phyloP scores from a whole-genome alignment of 1,140 invertebrate species.

The Acyrthosiphon pisum region DNA sequence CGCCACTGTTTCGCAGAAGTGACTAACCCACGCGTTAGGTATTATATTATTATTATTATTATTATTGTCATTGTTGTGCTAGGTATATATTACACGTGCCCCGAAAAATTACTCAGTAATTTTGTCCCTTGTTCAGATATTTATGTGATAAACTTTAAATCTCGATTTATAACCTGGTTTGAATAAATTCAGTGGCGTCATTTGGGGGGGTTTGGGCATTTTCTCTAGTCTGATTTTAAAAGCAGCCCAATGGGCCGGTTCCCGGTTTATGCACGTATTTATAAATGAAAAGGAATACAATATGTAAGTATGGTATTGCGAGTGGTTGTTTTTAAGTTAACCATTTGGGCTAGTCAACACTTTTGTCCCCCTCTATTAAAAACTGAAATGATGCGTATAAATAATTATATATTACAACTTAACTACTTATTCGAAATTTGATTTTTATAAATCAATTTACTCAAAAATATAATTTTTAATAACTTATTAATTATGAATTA shows the following conservation, averaged over 20 bases:
- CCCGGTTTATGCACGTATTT: too few species aligned
- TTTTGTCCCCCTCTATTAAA: too few species aligned
- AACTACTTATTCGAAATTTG: not conserved
- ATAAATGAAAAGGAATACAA: too few species aligned
- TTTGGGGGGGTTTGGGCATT: too few species aligned
- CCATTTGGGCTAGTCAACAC: too few species aligned
- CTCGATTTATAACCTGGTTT: not conserved
- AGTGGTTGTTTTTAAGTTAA: too few species aligned
- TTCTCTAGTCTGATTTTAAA: too few species aligned
- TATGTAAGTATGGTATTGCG: too few species aligned
- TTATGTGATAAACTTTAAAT: not conserved
- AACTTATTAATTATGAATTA: too few species aligned
- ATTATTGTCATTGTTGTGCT: not conserved
- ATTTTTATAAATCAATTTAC: not conserved
- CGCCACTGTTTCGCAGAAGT: not conserved
- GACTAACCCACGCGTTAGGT: not conserved
- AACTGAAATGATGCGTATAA: too few species aligned
- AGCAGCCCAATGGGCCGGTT: too few species aligned
- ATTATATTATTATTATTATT: not conserved
- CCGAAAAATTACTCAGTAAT: not conserved
- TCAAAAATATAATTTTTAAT: too few species aligned
- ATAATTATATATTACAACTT: not conserved
- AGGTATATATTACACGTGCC: not conserved
- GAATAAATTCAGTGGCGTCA: not conserved
- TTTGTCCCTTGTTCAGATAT: not conserved